Conservation (phyloP, 2,113 vertebrate genomes). For the Brachyhypopomus occidentalis region DNA sequence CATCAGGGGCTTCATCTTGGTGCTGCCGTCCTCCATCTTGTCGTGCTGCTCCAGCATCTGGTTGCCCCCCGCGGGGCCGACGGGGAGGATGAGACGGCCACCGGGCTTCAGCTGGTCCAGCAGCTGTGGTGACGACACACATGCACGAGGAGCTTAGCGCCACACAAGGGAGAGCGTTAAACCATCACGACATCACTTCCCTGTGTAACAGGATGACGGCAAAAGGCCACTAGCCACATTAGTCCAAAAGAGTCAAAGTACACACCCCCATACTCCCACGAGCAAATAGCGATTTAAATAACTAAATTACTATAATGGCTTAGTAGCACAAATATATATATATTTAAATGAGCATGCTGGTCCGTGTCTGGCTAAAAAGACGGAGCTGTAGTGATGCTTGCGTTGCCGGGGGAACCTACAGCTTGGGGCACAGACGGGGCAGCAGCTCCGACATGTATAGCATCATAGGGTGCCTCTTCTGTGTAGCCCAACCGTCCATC, state of each 20-base stretch:
- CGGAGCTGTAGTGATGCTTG: not conserved
- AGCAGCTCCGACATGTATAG: conserved; percentile 96
- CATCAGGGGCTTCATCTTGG: conserved; percentile 99
- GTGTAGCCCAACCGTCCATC: conserved; percentile 88
- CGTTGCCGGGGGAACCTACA: conserved; percentile 75
- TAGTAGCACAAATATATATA: too few species aligned
- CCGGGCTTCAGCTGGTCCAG: conserved; percentile 98
- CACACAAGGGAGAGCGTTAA: not conserved
- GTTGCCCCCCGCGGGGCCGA: conserved; percentile 96
- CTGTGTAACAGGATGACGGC: too few species aligned
- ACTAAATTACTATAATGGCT: too few species aligned
- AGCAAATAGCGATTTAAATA: too few species aligned
- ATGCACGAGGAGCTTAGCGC: not conserved
- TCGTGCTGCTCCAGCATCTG: conserved; percentile 99
- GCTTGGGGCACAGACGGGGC: conserved; percentile 93
- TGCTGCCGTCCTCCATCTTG: conserved; percentile 96
- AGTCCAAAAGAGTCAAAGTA: too few species aligned
- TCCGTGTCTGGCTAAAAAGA: not conserved
- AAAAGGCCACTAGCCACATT: too few species aligned
- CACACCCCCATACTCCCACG: too few species aligned
- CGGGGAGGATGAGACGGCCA: conserved; percentile 94
- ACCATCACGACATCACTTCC: too few species aligned
- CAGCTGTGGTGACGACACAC: conserved; percentile 74
- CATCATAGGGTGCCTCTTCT: conserved; percentile 94
- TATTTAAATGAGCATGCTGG: too few species aligned